phyloP scores from a whole-genome alignment of 2,888 invertebrate genomes.

The Tuberolachnus salignus region DNA sequence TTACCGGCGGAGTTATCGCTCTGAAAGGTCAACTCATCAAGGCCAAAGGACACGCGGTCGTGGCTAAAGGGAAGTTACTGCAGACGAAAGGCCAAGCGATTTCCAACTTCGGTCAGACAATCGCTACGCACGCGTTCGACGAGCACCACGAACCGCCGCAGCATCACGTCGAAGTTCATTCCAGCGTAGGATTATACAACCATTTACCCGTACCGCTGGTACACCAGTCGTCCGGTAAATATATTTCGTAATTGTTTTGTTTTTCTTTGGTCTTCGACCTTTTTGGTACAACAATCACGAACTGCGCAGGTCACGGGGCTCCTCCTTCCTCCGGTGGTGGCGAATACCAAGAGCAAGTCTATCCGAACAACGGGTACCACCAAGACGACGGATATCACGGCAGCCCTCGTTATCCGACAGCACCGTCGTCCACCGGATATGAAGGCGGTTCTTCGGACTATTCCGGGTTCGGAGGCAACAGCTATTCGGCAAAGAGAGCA shows the following conservation, averaged over 20 bases:
- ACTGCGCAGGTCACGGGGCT: no score
- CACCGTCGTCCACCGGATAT: no score
- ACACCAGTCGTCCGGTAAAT: conserved; percentile 24
- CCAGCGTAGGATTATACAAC: background rate
- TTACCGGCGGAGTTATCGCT: conserved; percentile 84
- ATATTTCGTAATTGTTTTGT: background rate
- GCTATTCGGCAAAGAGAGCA: no score
- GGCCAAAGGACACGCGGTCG: conserved; percentile 75
- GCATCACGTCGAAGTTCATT: conserved; percentile 6
- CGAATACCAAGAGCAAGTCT: no score
- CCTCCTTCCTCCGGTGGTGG: no score
- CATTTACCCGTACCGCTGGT: conserved; percentile 19
- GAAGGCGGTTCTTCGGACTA: no score
- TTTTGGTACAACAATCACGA: no score
- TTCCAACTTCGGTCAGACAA: conserved; percentile 77
- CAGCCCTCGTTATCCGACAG: no score
- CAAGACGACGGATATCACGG: no score
- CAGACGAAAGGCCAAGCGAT: conserved; percentile 79
- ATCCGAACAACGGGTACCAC: no score
- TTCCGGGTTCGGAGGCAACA: no score
- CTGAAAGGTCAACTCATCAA: conserved; percentile 87
- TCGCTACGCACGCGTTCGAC: conserved; percentile 76
- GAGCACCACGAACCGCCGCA: conserved; percentile 35
- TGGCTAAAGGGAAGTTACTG: conserved; percentile 69
- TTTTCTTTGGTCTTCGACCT: no score